phyloP scores from a whole-genome alignment of 2,797 vertebrate species.

The Rhinogobio ventralis region DNA sequence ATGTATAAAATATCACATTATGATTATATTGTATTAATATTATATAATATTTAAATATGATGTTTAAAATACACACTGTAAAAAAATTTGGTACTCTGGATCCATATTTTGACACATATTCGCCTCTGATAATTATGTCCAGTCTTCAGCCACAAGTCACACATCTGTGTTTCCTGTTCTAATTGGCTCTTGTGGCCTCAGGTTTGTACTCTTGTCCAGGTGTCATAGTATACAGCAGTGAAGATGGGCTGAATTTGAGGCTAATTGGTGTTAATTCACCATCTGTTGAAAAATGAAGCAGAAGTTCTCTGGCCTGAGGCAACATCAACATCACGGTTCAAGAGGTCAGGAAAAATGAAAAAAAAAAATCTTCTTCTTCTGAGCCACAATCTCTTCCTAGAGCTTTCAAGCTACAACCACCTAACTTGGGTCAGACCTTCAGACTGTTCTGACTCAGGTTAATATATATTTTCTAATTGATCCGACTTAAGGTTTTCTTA shows the following conservation, averaged over 20 bases:
- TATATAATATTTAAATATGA: background rate
- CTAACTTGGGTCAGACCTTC: no score
- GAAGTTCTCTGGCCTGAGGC: constrained; percentile 23
- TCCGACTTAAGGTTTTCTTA: no score
- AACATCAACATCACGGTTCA: constrained; percentile 21
- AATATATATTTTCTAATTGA: no score
- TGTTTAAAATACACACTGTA: background rate
- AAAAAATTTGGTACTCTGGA: background rate
- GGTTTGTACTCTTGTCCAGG: constrained; percentile 25
- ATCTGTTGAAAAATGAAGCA: constrained; percentile 58
- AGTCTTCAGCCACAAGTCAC: constrained; percentile 33
- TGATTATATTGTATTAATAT: background rate
- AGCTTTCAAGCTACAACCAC: no score
- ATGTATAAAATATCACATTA: background rate
- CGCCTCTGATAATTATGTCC: background rate
- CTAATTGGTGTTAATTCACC: constrained; percentile 62
- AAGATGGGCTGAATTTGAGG: constrained; percentile 55
- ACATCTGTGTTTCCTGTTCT: constrained; percentile 38
- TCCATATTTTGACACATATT: constrained; percentile 6
- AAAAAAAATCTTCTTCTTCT: no score
- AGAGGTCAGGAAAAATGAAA: background rate
- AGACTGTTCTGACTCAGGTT: no score
- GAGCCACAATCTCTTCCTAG: no score
- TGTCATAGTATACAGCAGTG: constrained; percentile 48
- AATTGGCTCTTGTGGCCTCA: constrained; percentile 46